A percentile compares a stretch with the other conserved stretches of the same genome.
Conservation (phyloP, 2,888 invertebrate species). For the Hypena proboscidalis region DNA sequence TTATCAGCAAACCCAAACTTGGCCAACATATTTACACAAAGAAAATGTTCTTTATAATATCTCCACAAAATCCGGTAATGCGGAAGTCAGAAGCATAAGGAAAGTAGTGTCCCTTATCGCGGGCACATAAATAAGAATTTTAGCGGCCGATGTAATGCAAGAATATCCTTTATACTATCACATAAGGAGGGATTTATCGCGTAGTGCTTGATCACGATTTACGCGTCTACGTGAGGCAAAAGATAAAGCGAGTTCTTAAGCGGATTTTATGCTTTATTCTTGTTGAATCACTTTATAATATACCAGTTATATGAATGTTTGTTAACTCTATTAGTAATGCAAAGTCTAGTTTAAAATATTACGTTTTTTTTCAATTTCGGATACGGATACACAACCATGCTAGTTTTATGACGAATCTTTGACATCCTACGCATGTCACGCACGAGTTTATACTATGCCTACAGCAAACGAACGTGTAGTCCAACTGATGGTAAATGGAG, state of each 20-base stretch:
- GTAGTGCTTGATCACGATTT: slow-evolving; percentile 68
- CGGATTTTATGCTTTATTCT: background rate
- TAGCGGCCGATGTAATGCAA: slow-evolving; percentile 60
- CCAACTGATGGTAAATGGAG: too few relatives aligned
- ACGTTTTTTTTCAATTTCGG: too few relatives aligned
- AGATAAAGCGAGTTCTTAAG: slow-evolving; percentile 26
- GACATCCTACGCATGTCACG: too few relatives aligned
- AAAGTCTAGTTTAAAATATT: too few relatives aligned
- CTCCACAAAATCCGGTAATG: slow-evolving; percentile 33
- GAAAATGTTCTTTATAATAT: slow-evolving; percentile 11
- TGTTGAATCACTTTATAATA: too few relatives aligned
- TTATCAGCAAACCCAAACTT: background rate
- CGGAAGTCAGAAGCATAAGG: slow-evolving; percentile 35
- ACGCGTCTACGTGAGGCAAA: slow-evolving; percentile 39
- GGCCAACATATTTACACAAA: background rate
- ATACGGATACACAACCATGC: too few relatives aligned
- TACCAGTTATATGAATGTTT: too few relatives aligned
- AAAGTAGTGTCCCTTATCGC: slow-evolving; percentile 44
- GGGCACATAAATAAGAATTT: slow-evolving; percentile 74
- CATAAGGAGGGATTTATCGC: slow-evolving; percentile 73
- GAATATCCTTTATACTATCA: slow-evolving; percentile 68
- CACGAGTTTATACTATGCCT: too few relatives aligned
- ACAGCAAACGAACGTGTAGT: too few relatives aligned
- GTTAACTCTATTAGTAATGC: too few relatives aligned
- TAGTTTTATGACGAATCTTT: too few relatives aligned